Conservation (phyloP, 1,140 invertebrate species). For the Pseudomyrmex pallidus region DNA sequence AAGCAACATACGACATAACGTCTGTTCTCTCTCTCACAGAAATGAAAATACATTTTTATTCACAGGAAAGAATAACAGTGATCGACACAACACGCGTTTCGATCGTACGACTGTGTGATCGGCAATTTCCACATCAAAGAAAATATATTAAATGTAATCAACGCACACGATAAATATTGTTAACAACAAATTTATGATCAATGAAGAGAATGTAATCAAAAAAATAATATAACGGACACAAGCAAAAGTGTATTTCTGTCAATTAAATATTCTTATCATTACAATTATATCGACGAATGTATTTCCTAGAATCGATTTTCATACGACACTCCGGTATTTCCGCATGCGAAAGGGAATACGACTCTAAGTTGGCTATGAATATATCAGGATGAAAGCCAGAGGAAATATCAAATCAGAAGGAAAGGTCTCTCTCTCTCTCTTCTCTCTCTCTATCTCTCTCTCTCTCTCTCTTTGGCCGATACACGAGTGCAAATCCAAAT, state of each 20-base stretch:
- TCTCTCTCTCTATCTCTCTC: no score
- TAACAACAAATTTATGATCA: no score
- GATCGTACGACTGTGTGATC: background rate
- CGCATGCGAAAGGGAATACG: background rate
- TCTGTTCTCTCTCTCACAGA: background rate
- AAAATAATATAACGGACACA: background rate
- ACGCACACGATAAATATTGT: no score
- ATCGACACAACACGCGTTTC: slow-evolving; percentile 16
- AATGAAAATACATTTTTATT: slow-evolving; percentile 31
- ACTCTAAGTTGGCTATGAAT: slow-evolving; percentile 44
- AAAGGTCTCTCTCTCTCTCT: slow-evolving; percentile 1
- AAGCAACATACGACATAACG: slow-evolving; percentile 3
- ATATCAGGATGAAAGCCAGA: slow-evolving; percentile 51
- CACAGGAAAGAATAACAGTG: slow-evolving; percentile 12
- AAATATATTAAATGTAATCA: background rate
- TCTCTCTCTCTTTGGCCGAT: slow-evolving; percentile 9
- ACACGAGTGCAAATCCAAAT: slow-evolving; percentile 59
- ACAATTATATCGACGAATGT: background rate
- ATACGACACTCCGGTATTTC: background rate
- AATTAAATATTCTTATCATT: slow-evolving; percentile 2
- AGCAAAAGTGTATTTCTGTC: background rate
- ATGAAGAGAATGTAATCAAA: no score
- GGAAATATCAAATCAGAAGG: slow-evolving; percentile 60
- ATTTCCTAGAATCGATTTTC: slow-evolving; percentile 1
- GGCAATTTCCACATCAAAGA: background rate